Evolutionary conservation across 2,797 vertebrate species (phyloP).

Genomic region (Sebastes reedi): DNA sequence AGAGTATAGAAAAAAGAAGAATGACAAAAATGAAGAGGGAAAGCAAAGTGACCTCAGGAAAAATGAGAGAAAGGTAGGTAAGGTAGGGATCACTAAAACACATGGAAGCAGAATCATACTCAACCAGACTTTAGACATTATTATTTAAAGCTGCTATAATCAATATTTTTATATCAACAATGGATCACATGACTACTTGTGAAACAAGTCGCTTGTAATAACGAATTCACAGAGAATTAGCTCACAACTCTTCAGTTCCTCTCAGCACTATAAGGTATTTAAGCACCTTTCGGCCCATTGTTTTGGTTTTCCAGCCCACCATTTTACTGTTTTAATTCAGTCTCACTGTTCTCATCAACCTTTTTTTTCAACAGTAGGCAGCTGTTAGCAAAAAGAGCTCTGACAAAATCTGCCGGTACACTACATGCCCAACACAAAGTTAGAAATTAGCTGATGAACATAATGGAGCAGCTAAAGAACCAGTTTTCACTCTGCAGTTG

Average conservation of each 20-base stretch:
- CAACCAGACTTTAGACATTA: background rate
- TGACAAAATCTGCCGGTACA: background rate
- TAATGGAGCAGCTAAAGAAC: background rate
- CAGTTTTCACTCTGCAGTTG: background rate
- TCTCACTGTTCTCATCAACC: too few species aligned
- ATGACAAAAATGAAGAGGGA: constrained; percentile 8
- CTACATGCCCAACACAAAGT: background rate
- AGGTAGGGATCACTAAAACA: background rate
- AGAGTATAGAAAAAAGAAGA: background rate
- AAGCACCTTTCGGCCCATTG: too few species aligned
- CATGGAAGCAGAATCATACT: background rate
- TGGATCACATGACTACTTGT: too few species aligned
- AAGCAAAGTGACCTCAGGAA: background rate
- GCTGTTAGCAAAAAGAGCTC: background rate
- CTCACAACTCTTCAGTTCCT: too few species aligned
- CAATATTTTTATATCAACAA: background rate
- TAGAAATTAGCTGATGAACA: background rate
- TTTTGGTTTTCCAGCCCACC: too few species aligned
- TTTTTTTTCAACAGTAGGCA: background rate
- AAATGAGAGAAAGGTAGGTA: background rate
- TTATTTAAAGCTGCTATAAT: background rate
- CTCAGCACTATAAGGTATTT: too few species aligned
- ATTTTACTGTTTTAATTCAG: too few species aligned
- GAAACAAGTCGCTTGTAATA: too few species aligned
- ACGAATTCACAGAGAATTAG: too few species aligned